These are phyloP conservation scores for Clangula hyemalis DNA, from an alignment of 2,797 vertebrate species.

Conservation along the genomic window DNA sequence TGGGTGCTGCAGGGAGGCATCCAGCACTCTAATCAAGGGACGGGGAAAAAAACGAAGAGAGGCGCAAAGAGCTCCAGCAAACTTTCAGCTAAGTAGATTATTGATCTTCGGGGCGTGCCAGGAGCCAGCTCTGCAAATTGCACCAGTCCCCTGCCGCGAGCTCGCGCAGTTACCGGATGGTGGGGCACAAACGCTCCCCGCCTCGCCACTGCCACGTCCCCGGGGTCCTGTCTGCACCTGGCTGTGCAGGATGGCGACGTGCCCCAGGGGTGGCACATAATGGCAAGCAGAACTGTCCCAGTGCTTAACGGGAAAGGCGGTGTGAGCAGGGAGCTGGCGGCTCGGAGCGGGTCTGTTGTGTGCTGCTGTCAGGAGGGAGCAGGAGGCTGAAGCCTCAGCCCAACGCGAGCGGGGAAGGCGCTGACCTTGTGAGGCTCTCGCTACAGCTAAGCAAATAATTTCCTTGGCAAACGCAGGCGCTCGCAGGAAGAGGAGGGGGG, in stretches of 20 bases:
- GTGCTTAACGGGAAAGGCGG: background rate
- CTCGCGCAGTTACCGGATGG: conserved; percentile 21
- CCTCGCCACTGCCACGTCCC: background rate
- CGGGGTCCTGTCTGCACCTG: background rate
- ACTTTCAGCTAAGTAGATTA: conserved; percentile 67
- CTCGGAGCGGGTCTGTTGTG: background rate
- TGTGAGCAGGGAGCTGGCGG: background rate
- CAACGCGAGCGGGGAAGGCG: background rate
- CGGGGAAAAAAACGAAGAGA: background rate
- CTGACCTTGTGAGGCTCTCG: background rate
- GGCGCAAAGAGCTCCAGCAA: conserved; percentile 34
- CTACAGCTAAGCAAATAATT: background rate
- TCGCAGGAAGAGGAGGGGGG: background rate
- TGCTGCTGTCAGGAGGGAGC: background rate
- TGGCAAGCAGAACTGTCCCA: fast-evolving
- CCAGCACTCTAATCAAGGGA: background rate
- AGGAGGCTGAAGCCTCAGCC: background rate
- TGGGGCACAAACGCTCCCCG: background rate
- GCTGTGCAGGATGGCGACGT: background rate
- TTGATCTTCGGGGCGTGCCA: conserved; percentile 66
- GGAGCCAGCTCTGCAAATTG: conserved; percentile 53
- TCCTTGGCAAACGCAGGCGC: background rate
- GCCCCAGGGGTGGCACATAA: background rate
- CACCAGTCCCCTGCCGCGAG: conserved; percentile 25
- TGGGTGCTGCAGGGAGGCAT: background rate